Percentiles rank a stretch among this genome's conserved stretches.
Evolutionary conservation across 2,888 invertebrate genomes (phyloP).

Genomic region (Xanthostigma xanthostigma): DNA sequence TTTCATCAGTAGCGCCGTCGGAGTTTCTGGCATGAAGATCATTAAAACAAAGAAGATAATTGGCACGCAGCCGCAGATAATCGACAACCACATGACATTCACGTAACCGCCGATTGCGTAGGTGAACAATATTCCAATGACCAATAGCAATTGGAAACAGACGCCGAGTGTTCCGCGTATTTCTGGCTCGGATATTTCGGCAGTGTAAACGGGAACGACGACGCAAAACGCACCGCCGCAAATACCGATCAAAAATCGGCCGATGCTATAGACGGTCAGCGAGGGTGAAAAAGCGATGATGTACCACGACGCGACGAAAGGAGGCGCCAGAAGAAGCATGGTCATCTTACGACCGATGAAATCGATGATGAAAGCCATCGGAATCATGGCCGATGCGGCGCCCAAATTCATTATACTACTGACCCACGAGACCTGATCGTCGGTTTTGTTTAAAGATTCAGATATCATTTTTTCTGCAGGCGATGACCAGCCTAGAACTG

Average conservation of each 20-base stretch:
- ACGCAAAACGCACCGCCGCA: conserved; percentile 56
- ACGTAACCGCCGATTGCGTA: conserved; percentile 53
- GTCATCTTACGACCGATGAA: conserved; percentile 17
- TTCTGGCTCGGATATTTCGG: conserved; percentile 66
- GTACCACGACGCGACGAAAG: conserved; percentile 18
- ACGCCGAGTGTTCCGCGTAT: conserved; percentile 69
- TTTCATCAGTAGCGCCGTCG: conserved; percentile 46
- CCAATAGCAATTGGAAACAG: conserved; percentile 62
- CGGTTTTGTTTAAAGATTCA: conserved; percentile 9
- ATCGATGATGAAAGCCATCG: conserved; percentile 18
- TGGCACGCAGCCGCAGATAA: conserved; percentile 45
- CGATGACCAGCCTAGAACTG: conserved; percentile 31
- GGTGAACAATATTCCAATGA: conserved; percentile 60
- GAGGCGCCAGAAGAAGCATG: conserved; percentile 16
- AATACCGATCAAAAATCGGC: conserved; percentile 28
- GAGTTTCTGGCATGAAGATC: conserved; percentile 56
- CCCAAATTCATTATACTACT: conserved; percentile 20
- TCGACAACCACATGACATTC: conserved; percentile 47
- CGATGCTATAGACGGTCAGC: conserved; percentile 11
- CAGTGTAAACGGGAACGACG: conserved; percentile 67
- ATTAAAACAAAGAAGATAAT: conserved; percentile 44
- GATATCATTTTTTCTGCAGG: conserved; percentile 27
- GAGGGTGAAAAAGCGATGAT: conserved; percentile 12
- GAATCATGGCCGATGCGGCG: conserved; percentile 19
- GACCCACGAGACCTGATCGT: conserved; percentile 17